Evolutionary conservation across 1,140 invertebrate genomes (phyloP).

Genomic region (Drosophila sturtevanti): DNA sequence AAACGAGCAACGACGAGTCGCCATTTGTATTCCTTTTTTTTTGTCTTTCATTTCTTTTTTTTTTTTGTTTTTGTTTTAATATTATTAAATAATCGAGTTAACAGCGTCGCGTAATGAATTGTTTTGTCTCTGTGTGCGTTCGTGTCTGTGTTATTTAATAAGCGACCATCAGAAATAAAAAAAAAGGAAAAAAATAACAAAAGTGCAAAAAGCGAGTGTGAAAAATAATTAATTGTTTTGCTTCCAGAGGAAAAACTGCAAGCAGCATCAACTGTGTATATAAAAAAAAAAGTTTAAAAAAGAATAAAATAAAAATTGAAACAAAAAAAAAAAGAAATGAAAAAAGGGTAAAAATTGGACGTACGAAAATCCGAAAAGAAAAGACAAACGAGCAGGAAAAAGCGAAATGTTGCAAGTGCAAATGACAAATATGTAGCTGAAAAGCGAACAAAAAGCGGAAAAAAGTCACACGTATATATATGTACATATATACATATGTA

Average conservation of each 20-base stretch:
- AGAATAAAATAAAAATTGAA: slow-evolving; percentile 10
- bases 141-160: slow-evolving; percentile 37
- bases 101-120: slow-evolving; percentile 39
- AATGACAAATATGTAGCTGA: slow-evolving; percentile 17
- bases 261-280: not conserved
- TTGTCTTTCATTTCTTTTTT: slow-evolving; percentile 19
- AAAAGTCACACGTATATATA: not conserved
- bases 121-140: slow-evolving; percentile 8
- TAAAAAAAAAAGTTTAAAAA: slow-evolving; percentile 11
- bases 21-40: slow-evolving; percentile 21
- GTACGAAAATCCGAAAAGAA: not conserved
- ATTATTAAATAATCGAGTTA: slow-evolving; percentile 51
- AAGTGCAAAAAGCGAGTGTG: slow-evolving; percentile 26
- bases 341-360: slow-evolving; percentile 11
- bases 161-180: slow-evolving; percentile 12
- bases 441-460: slow-evolving; percentile 5
- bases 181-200: slow-evolving; percentile 18
- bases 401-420: slow-evolving; percentile 15
- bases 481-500: not conserved
- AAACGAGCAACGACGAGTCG: slow-evolving; percentile 12
- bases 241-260: slow-evolving; percentile 16
- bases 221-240: slow-evolving; percentile 56
- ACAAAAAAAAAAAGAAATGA: slow-evolving; percentile 12
- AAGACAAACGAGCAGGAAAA: slow-evolving; percentile 12
- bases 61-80: not conserved